Percentiles rank a stretch among this genome's conserved stretches.
Evolutionary conservation across 2,113 vertebrate species (phyloP).

Genomic region (Catagonus wagneri): DNA sequence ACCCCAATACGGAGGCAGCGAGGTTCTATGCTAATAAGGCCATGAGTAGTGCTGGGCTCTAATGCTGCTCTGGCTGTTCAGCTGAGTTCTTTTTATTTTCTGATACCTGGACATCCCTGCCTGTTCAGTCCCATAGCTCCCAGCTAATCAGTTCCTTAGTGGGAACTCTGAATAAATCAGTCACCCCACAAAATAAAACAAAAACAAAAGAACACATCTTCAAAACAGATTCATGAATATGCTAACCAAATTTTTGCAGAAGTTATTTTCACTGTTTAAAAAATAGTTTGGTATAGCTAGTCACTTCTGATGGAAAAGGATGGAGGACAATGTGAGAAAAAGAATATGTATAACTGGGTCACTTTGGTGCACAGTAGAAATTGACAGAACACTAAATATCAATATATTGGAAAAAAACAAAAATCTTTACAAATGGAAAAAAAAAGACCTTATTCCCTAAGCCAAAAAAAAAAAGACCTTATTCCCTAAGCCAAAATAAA

Average conservation of each 20-base stretch:
- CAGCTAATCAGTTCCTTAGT: background rate
- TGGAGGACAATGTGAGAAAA: too few species aligned
- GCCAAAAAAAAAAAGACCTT: too few species aligned
- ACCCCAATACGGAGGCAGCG: too few species aligned
- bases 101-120: background rate
- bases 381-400: too few species aligned
- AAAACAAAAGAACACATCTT: too few species aligned
- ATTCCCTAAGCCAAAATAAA: too few species aligned
- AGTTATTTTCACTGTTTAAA: conserved; percentile 27
- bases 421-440: too few species aligned
- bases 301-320: too few species aligned
- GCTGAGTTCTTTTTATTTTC: background rate
- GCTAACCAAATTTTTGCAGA: background rate
- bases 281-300: conserved; percentile 1
- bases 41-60: conserved; percentile 26
- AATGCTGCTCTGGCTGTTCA: background rate
- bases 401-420: too few species aligned
- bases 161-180: conserved; percentile 65
- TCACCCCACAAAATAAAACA: background rate
- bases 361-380: too few species aligned
- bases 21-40: conserved; percentile 41
- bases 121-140: background rate
- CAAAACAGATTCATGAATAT: background rate
- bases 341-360: too few species aligned
- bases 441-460: too few species aligned